A percentile compares a stretch with the other conserved stretches of the same genome.
phyloP scores from a whole-genome alignment of 2,797 vertebrate species.

The Coregonus ussuriensis region DNA sequence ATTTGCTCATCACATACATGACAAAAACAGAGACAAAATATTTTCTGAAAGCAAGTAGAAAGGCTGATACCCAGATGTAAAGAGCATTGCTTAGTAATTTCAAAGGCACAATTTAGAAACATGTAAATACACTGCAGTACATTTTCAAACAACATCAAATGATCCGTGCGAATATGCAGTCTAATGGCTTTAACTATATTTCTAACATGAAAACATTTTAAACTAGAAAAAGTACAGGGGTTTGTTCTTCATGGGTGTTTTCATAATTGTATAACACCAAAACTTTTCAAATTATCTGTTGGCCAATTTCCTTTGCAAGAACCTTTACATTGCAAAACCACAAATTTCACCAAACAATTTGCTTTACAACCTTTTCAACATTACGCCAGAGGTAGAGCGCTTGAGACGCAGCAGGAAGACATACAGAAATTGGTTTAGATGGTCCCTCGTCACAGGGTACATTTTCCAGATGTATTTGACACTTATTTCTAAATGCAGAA shows the following conservation, averaged over 20 bases:
- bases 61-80: background rate
- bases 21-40: conserved; percentile 13
- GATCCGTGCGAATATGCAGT: background rate
- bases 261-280: background rate
- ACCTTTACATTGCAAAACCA: background rate
- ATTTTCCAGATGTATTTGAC: background rate
- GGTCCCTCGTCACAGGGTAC: background rate
- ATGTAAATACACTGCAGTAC: background rate
- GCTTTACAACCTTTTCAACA: background rate
- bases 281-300: background rate
- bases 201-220: background rate
- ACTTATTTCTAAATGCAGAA: background rate
- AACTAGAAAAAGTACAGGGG: conserved; percentile 32
- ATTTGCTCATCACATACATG: background rate
- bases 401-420: background rate
- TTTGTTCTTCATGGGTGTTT: conserved; percentile 4
- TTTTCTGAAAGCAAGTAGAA: conserved; percentile 3
- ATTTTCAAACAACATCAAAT: background rate
- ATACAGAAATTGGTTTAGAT: background rate
- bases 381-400: conserved; percentile 31
- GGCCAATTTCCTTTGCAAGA: background rate
- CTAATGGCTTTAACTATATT: too few relatives aligned
- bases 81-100: conserved; percentile 9
- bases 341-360: background rate
- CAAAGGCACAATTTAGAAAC: conserved; percentile 50